These are phyloP conservation scores for Agonopterix heracliana DNA, from an alignment of 2,888 invertebrate genomes.

Conservation along the genomic window DNA sequence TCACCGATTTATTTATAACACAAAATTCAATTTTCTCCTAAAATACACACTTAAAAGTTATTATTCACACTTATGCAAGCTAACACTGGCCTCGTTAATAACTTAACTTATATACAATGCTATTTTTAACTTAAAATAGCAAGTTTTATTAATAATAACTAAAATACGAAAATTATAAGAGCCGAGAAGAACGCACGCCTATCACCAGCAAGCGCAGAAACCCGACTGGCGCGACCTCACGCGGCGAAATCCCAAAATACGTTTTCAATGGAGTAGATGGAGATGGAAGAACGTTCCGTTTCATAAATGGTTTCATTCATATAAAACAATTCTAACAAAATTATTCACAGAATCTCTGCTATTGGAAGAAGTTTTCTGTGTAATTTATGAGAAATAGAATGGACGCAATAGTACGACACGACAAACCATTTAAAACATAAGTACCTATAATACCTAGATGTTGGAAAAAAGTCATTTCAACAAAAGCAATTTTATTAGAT, in stretches of 20 bases:
- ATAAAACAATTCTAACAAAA: neutral
- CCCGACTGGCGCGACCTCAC: conserved; percentile 63
- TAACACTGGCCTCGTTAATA: conserved; percentile 14
- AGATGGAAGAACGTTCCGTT: conserved; percentile 30
- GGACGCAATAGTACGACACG: too few species aligned
- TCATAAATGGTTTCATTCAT: conserved; percentile 33
- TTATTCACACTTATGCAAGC: conserved; percentile 29
- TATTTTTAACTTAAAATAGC: conserved; percentile 11
- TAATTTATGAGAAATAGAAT: too few species aligned
- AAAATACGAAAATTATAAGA: conserved; percentile 52
- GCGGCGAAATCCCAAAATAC: conserved; percentile 45
- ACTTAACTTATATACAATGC: conserved; percentile 11
- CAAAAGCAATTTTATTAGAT: too few species aligned
- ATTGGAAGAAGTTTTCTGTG: too few species aligned
- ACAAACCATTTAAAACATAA: too few species aligned
- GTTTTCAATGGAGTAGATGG: conserved; percentile 19
- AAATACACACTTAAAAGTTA: conserved; percentile 41
- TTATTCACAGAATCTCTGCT: too few species aligned
- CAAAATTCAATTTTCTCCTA: conserved; percentile 29
- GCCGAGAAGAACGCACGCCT: conserved; percentile 52
- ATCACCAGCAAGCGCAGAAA: conserved; percentile 64
- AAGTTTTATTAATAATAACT: conserved; percentile 32
- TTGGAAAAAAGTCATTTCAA: too few species aligned
- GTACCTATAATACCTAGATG: too few species aligned
- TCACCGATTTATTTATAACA: conserved; percentile 49